Percentiles rank a stretch among this genome's conserved stretches.
Conservation (phyloP, 2,888 invertebrate species). For the Osedax fenrisi region DNA sequence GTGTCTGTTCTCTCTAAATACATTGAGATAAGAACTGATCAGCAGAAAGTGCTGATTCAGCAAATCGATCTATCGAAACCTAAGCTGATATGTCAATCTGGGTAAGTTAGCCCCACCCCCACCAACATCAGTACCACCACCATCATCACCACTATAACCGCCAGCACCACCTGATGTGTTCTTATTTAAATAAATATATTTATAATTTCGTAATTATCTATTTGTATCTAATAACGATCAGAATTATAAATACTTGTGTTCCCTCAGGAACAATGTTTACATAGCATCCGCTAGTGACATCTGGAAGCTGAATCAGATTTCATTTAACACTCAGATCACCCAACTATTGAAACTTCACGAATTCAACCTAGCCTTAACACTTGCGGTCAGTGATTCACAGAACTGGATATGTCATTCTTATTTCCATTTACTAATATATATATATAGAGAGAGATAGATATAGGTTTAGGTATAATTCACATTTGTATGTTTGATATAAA, state of each 20-base stretch:
- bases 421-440: too few species aligned
- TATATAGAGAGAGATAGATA: too few species aligned
- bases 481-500: too few species aligned
- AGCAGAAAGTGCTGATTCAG: conserved; percentile 70
- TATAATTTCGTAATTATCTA: not conserved
- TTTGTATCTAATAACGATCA: not conserved
- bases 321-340: conserved; percentile 70
- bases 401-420: too few species aligned
- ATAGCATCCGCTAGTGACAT: conserved; percentile 75
- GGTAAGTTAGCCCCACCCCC: too few species aligned
- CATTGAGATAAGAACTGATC: conserved; percentile 73
- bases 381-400: conserved; percentile 76
- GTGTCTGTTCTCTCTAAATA: conserved; percentile 70
- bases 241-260: too few species aligned
- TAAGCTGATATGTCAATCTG: conserved; percentile 43
- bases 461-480: too few species aligned
- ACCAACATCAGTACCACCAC: too few species aligned
- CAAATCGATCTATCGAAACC: conserved; percentile 59
- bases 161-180: too few species aligned
- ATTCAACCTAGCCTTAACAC: conserved; percentile 78
- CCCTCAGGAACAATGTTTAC: conserved; percentile 58
- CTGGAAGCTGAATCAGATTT: conserved; percentile 62
- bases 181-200: not conserved
- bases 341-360: conserved; percentile 75
- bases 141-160: too few species aligned